Conservation (phyloP, 2,113 vertebrate genomes). For the Sakesphorus luctuosus region DNA sequence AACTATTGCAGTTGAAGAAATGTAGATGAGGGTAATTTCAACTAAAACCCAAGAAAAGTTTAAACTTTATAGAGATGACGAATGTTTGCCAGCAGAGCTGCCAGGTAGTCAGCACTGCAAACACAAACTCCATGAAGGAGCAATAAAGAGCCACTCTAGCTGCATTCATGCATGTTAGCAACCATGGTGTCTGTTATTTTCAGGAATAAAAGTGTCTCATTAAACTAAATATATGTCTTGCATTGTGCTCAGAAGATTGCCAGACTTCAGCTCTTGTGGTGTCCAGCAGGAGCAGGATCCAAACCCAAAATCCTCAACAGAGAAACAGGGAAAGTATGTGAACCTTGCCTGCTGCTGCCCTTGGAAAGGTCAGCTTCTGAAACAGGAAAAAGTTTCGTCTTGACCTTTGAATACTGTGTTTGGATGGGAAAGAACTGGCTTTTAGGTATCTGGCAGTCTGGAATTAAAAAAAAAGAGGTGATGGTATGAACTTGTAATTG, state of each 20-base stretch:
- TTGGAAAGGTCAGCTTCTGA: constrained; percentile 38
- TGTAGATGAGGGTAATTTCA: not conserved
- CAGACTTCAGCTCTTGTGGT: not conserved
- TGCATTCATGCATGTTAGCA: not conserved
- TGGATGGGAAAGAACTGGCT: not conserved
- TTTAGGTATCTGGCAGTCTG: not conserved
- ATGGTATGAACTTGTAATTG: not conserved
- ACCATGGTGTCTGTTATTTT: not conserved
- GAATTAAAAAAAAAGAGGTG: not conserved
- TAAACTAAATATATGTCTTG: not conserved
- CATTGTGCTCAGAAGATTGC: not conserved
- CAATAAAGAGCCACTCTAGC: not conserved
- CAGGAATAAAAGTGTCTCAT: not conserved
- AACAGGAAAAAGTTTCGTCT: not conserved
- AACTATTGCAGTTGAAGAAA: not conserved
- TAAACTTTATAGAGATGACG: not conserved
- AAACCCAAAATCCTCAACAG: not conserved
- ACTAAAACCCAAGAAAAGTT: not conserved
- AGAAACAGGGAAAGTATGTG: not conserved
- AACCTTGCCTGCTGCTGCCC: not conserved
- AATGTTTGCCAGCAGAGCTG: not conserved
- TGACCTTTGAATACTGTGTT: constrained; percentile 45
- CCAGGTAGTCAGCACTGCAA: not conserved
- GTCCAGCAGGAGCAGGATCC: not conserved
- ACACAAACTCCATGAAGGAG: not conserved